Conservation (phyloP, 1,140 invertebrate genomes). For the Drosophila cardini region DNA sequence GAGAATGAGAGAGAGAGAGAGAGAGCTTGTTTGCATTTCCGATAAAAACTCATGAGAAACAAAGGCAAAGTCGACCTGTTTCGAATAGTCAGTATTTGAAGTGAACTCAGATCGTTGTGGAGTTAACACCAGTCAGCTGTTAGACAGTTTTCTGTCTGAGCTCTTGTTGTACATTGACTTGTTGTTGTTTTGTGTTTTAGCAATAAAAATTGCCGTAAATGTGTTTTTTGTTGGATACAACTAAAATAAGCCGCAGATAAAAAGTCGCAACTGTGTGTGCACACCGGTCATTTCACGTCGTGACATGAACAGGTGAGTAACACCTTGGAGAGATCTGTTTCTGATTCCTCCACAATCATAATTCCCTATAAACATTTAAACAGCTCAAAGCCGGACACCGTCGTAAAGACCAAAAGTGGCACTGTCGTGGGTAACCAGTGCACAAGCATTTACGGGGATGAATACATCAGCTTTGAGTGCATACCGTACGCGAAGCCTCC, state of each 20-base stretch:
- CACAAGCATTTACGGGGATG: conserved; percentile 60
- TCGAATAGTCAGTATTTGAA: neutral
- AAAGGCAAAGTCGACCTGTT: neutral
- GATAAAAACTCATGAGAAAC: conserved; percentile 13
- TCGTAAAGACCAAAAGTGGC: conserved; percentile 51
- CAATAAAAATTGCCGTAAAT: conserved; percentile 51
- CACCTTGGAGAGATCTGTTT: neutral
- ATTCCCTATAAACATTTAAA: neutral
- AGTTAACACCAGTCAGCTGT: conserved; percentile 50
- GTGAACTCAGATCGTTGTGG: conserved; percentile 13
- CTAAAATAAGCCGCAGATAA: neutral
- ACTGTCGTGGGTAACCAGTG: conserved; percentile 53
- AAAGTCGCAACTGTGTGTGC: conserved; percentile 1
- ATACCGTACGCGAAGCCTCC: conserved; percentile 89
- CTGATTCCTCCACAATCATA: neutral
- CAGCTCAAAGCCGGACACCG: neutral
- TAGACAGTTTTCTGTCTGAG: conserved; percentile 3
- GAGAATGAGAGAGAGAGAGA: too few species aligned
- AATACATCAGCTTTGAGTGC: conserved; percentile 85
- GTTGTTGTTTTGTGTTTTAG: conserved; percentile 10
- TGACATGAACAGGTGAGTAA: conserved; percentile 52
- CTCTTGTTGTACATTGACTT: neutral
- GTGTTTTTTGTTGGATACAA: conserved; percentile 48
- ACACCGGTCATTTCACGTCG: conserved; percentile 22
- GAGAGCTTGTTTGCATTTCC: conserved; percentile 7